Conservation (phyloP, 1,140 invertebrate species). For the Yoshiicerus persimilis region DNA sequence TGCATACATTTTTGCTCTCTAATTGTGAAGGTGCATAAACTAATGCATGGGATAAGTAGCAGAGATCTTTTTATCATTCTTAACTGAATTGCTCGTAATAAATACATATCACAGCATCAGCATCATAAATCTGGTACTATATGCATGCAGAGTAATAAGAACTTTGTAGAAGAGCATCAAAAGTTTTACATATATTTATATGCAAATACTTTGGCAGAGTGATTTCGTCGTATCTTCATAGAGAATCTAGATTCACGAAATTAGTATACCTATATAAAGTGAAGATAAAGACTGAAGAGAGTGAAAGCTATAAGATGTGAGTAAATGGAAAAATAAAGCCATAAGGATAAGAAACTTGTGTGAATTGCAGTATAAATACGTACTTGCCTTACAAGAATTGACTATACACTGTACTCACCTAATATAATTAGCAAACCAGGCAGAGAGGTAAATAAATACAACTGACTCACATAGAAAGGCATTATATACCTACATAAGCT, state of each 20-base stretch:
- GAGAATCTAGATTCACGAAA: not conserved
- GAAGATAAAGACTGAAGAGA: not conserved
- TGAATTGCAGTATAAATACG: not conserved
- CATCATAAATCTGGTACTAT: no score
- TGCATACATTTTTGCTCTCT: not conserved
- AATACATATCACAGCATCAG: no score
- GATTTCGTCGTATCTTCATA: not conserved
- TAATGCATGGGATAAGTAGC: no score
- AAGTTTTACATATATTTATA: no score
- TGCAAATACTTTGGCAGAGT: no score
- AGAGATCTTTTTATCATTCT: no score
- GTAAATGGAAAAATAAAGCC: not conserved
- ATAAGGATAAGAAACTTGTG: not conserved
- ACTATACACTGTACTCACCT: not conserved
- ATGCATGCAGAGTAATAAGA: no score
- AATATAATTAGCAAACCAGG: not conserved
- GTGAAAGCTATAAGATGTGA: not conserved
- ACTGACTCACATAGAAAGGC: not conserved
- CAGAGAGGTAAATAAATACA: not conserved
- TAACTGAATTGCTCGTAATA: no score
- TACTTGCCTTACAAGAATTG: no score
- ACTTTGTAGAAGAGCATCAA: no score
- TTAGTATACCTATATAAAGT: not conserved
- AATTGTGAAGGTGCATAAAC: no score
- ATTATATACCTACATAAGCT: not conserved